These are phyloP conservation scores for Athene noctua DNA, from an alignment of 2,113 vertebrate genomes.

Conservation along the genomic window DNA sequence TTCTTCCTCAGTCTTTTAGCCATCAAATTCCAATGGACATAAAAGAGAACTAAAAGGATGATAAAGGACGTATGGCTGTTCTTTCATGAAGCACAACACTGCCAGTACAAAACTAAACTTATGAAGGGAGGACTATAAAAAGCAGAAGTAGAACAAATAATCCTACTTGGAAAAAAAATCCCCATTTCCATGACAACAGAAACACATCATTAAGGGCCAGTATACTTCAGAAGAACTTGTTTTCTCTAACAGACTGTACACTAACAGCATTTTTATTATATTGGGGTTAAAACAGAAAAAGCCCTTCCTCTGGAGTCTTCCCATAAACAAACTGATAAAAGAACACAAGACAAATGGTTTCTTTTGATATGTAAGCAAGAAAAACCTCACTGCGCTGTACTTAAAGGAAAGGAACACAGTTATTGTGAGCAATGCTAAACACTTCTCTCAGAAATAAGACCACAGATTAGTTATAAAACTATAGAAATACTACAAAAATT, in stretches of 20 bases:
- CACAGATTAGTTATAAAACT: background rate
- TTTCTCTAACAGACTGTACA: background rate
- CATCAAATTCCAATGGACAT: background rate
- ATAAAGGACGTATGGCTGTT: constrained; percentile 16
- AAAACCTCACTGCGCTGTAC: background rate
- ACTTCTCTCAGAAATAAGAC: background rate
- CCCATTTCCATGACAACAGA: constrained; percentile 78
- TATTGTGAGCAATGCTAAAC: background rate
- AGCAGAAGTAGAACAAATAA: constrained; percentile 66
- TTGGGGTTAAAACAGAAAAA: background rate
- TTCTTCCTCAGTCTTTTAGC: background rate
- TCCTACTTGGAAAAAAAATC: constrained; percentile 19
- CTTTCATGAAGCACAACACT: constrained; percentile 33
- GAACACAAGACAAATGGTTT: background rate
- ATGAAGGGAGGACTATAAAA: constrained; percentile 66
- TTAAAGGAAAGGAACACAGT: background rate
- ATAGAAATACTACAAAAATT: background rate
- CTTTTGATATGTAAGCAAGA: background rate
- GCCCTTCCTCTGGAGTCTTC: background rate
- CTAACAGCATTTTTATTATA: background rate
- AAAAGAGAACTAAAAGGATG: constrained; percentile 19
- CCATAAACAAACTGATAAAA: background rate
- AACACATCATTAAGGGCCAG: constrained; percentile 61
- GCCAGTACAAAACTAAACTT: constrained; percentile 60
- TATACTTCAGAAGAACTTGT: constrained; percentile 30